Percentiles rank a stretch among this genome's conserved stretches.
Evolutionary conservation across 92 coral and sea anemone species (phyloP).

Genomic region (Heliopora coerulea): DNA sequence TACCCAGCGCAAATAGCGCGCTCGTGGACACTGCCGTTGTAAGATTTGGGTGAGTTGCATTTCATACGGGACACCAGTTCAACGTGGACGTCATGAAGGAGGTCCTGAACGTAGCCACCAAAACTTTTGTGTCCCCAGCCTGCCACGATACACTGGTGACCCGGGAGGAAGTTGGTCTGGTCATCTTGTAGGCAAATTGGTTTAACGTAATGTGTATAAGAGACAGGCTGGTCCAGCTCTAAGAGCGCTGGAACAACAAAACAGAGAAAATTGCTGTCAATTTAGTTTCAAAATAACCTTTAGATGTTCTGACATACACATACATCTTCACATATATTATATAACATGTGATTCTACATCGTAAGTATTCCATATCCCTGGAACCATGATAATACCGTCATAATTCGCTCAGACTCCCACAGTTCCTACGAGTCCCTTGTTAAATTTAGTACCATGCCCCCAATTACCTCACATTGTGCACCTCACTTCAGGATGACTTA

Average conservation of each 20-base stretch:
- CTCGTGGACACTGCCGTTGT: slow-evolving; percentile 81
- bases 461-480: no score
- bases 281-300: no score
- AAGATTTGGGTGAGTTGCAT: slow-evolving; percentile 68
- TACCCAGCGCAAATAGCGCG: slow-evolving; percentile 93
- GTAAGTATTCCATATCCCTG: no score
- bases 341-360: no score
- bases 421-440: no score
- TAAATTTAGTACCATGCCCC: no score
- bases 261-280: neutral
- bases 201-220: slow-evolving; percentile 47
- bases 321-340: no score
- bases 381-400: no score
- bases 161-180: slow-evolving; percentile 59
- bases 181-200: slow-evolving; percentile 71
- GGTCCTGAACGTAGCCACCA: slow-evolving; percentile 66
- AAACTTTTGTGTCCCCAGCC: slow-evolving; percentile 86
- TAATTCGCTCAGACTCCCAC: no score
- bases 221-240: slow-evolving; percentile 52
- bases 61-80: slow-evolving; percentile 69
- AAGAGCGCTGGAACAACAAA: slow-evolving; percentile 57
- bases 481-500: no score
- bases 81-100: slow-evolving; percentile 73
- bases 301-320: no score
- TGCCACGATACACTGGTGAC: slow-evolving; percentile 63